phyloP scores from a whole-genome alignment of 2,797 vertebrate genomes.

The Clarias laeviceps region DNA sequence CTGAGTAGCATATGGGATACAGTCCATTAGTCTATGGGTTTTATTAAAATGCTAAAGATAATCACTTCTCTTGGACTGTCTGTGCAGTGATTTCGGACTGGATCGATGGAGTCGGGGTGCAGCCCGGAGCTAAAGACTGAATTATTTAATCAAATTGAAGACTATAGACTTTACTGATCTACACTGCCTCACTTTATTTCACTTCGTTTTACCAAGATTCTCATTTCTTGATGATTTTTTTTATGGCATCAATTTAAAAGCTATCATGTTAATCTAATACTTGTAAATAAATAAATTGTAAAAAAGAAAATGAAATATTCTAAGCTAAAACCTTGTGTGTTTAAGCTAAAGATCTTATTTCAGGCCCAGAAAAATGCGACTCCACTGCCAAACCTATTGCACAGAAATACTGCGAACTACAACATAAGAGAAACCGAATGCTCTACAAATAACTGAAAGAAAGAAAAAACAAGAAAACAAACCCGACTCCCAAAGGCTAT shows the following conservation, averaged over 20 bases:
- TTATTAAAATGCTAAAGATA: background rate
- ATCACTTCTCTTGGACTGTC: background rate
- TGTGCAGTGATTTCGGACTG: background rate
- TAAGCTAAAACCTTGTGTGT: background rate
- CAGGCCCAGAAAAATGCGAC: background rate
- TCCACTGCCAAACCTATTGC: background rate
- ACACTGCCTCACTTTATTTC: background rate
- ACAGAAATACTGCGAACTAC: background rate
- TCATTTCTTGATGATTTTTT: background rate
- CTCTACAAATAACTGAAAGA: background rate
- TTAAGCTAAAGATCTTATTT: background rate
- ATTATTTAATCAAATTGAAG: background rate
- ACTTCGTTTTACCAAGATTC: background rate
- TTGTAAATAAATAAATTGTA: background rate
- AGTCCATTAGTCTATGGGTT: background rate
- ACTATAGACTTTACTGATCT: background rate
- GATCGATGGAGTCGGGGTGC: background rate
- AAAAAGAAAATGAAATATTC: background rate
- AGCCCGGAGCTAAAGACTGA: background rate
- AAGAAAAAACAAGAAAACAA: background rate
- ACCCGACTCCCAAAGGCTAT: background rate
- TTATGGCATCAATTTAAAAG: background rate
- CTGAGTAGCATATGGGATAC: background rate
- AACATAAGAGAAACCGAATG: background rate
- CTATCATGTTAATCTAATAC: background rate